Conservation (phyloP, 2,113 vertebrate species). For the Laticauda colubrina region DNA sequence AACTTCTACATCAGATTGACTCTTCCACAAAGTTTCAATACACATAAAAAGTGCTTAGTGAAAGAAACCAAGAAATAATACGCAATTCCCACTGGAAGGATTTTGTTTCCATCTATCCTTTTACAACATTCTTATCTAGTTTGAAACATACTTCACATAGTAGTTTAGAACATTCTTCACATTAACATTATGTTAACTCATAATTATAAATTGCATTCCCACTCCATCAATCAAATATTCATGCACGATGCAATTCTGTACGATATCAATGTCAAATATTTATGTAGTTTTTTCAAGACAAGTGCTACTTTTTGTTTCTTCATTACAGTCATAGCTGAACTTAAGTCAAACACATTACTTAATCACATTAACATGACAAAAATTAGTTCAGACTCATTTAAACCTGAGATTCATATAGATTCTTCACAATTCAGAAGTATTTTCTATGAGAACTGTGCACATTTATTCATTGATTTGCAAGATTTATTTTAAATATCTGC, state of each 20-base stretch:
- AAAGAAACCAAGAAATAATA: not conserved
- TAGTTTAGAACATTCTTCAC: not conserved
- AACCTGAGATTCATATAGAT: not conserved
- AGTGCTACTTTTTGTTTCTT: not conserved
- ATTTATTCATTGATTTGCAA: not conserved
- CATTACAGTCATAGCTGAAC: not conserved
- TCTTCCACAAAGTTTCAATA: not conserved
- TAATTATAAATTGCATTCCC: not conserved
- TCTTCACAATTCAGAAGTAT: not conserved
- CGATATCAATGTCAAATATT: not conserved
- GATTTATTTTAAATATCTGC: not conserved
- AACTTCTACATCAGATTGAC: not conserved
- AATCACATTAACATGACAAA: not conserved
- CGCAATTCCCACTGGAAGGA: not conserved
- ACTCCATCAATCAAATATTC: not conserved
- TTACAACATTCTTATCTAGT: not conserved
- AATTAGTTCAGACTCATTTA: not conserved
- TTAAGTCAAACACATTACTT: not conserved
- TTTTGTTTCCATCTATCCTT: not conserved
- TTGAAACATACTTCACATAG: not conserved
- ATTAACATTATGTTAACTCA: not conserved
- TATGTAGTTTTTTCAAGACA: not conserved
- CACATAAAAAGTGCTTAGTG: not conserved
- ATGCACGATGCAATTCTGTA: not conserved
- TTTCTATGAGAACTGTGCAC: not conserved